Base-by-base conservation (phyloP, 30 jellyfish, hydroid and myxozoan species). In the Pelagia noctiluca region DNA sequence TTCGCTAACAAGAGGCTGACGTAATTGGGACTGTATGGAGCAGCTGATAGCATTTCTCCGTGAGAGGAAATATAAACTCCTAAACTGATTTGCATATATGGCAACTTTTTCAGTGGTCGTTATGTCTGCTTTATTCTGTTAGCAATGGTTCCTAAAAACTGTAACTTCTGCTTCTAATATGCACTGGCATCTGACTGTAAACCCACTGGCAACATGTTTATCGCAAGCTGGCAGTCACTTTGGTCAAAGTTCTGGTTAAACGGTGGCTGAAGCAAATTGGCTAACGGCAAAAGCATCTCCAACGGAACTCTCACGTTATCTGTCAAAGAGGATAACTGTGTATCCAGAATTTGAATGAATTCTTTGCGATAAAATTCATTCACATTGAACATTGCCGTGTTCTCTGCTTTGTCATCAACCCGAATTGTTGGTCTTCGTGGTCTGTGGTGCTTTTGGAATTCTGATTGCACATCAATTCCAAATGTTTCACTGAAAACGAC, bases 21-120 rank as follows among this genome's bases (percentile, higher is more conserved):
- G 88, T 76, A 7, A 76, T 76, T 26, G 88, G 82, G 33, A 57
- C 81, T 8, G 88, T 50, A 25, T 4, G 88, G 3, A 57, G 62
- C 25, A 76, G 88, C 37, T 57, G 65, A 64, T 57, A 76, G 47
- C 80, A 76, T 33, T 36, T 53, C 25, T 76, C 88, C 19, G 88
- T 76, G n/a, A n/a, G n/a, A n/a, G n/a, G n/a, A n/a, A n/a, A n/a
- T n/a, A n/a, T n/a, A n/a, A n/a, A n/a, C n/a, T n/a, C n/a, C n/a
- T n/a, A n/a, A n/a, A n/a, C n/a, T n/a, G n/a, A n/a, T n/a, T n/a
- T n/a, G n/a, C n/a, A n/a, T n/a, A n/a, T n/a, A n/a, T n/a, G n/a
- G n/a, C n/a, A n/a, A n/a, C 57, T 42, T 42, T 42, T 42, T 42
- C 57, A 16, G 57, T 42, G 57, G 12, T 42, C 57, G 16, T 42